Conservation (phyloP, 1,140 invertebrate species). For the Reticulitermes speratus region DNA sequence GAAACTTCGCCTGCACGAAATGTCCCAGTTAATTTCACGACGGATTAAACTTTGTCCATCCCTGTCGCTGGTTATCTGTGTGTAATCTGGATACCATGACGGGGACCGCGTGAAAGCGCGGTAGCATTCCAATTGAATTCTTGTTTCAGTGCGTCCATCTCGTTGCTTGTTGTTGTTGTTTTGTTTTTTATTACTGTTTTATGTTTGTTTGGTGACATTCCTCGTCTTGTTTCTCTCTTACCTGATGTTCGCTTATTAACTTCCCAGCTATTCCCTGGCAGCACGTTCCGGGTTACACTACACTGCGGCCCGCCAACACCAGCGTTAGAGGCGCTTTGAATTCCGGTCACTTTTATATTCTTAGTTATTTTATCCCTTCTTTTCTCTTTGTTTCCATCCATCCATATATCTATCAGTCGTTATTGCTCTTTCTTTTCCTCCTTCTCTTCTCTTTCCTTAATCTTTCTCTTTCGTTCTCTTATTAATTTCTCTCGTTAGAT, state of each 20-base stretch:
- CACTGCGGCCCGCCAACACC: neutral
- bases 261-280: neutral
- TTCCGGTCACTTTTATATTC: no score
- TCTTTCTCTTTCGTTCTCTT: no score
- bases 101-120: neutral
- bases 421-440: no score
- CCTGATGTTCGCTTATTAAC: conserved; percentile 4
- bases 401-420: no score
- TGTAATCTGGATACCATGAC: neutral
- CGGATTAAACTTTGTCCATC: neutral
- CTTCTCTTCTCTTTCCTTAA: no score
- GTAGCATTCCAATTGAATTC: conserved; percentile 18
- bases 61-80: neutral
- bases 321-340: no score
- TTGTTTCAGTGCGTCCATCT: conserved; percentile 17
- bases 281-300: neutral
- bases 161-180: neutral
- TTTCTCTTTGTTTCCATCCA: no score
- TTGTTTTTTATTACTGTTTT: neutral
- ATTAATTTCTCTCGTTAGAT: no score
- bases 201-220: conserved; percentile 18
- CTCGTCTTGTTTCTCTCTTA: conserved; percentile 4
- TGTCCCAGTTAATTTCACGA: no score
- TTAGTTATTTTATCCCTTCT: no score
- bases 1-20: no score